Evolutionary conservation across 35 echinoderm and acorn worm genomes (phyloP), one percentile per base, ranked within the genome.

Genomic region (Ptychodera flava): DNA sequence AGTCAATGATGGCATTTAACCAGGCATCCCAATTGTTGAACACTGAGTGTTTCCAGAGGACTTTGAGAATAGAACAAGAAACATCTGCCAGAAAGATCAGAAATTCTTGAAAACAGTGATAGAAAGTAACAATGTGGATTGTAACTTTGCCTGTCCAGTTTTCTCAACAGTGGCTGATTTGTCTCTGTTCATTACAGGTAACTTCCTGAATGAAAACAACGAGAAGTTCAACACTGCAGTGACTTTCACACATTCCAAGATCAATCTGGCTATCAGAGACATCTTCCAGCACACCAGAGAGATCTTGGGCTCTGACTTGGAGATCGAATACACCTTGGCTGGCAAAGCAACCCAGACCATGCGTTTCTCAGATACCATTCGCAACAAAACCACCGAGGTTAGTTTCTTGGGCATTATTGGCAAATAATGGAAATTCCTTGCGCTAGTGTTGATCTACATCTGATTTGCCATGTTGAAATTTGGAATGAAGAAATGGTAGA

Each of bases 351-450:
- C 76, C 33, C 30, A 87, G n/a, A 33, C 86, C 22, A 77, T 87
- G 34, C 76, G 35, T 29, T 87, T 87, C 78, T 32, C 76, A 30
- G 33, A 78, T 77, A 22, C 86, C 0, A 29, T 87, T 12, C 31
- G 35, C 16, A 91, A 91, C 45, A 32, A 87, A 28, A 83, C 90
- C 29, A 81, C 34, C 78, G 85, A 38, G 33, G 28, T 33, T 28
- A 77, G 29, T 32, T 35, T 82, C 22, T 64, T 64, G 22, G 45
- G 22, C 45, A 64, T n/a, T n/a, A n/a, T n/a, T n/a, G n/a, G n/a
- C n/a, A n/a, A n/a, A n/a, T n/a, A n/a, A n/a, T n/a, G n/a, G n/a
- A n/a, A n/a, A n/a, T n/a, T n/a, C n/a, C n/a, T n/a, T n/a, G n/a
- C n/a, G n/a, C n/a, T n/a, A n/a, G n/a, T n/a, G n/a, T n/a, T n/a